A percentile compares a stretch with the other conserved stretches of the same genome.
These are phyloP conservation scores for Rapana venosa DNA, from an alignment of 2,888 invertebrate species.

Conservation along the genomic window DNA sequence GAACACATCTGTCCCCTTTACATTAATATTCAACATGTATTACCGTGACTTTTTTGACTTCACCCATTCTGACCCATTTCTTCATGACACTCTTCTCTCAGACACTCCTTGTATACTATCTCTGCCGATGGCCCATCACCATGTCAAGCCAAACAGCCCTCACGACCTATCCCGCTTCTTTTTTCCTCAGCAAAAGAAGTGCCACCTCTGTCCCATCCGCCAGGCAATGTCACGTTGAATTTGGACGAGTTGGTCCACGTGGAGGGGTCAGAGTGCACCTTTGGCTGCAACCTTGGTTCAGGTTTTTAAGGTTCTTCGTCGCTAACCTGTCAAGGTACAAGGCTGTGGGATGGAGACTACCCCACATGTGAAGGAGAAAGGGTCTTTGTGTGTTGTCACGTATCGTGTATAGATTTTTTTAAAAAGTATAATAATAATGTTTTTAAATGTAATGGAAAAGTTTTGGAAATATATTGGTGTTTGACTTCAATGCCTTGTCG, in stretches of 20 bases:
- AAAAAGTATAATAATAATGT: not conserved
- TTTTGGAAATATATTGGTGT: not conserved
- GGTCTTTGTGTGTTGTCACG: not conserved
- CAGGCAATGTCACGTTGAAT: not conserved
- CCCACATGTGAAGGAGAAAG: not conserved
- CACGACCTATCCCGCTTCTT: not conserved
- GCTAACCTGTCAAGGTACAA: not conserved
- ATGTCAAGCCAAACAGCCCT: too few species aligned
- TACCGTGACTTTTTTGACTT: too few species aligned
- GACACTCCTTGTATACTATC: too few species aligned
- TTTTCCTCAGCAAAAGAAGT: not conserved
- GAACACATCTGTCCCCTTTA: too few species aligned
- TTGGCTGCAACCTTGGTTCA: slow-evolving; percentile 3
- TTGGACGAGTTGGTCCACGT: not conserved
- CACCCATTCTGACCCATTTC: too few species aligned
- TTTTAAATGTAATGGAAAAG: not conserved
- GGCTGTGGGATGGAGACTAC: not conserved
- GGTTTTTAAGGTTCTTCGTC: not conserved
- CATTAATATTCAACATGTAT: too few species aligned
- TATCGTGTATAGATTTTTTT: not conserved
- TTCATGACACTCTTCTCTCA: too few species aligned
- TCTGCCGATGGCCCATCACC: too few species aligned
- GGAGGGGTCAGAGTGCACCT: slow-evolving; percentile 24
- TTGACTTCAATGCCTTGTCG: not conserved
- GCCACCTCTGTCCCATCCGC: not conserved